These are phyloP conservation scores for Apogon hyalosoma DNA, from an alignment of 2,797 vertebrate genomes.

Conservation along the genomic window DNA sequence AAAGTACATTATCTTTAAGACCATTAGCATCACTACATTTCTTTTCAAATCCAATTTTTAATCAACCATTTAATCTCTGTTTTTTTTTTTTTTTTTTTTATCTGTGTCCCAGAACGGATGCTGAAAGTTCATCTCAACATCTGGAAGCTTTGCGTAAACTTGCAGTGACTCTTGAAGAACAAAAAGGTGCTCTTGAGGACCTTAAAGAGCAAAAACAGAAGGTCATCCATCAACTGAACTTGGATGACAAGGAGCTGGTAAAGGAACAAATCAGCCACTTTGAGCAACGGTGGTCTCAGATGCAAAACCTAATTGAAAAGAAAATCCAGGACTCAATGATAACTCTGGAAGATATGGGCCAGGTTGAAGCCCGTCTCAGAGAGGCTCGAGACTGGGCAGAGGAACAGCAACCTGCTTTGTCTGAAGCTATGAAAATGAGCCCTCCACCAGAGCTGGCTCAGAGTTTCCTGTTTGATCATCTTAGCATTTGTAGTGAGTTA, in stretches of 20 bases:
- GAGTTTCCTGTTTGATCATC: slow-evolving; percentile 93
- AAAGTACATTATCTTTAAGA: too few relatives aligned
- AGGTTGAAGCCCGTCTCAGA: slow-evolving; percentile 87
- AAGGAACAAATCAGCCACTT: slow-evolving; percentile 95
- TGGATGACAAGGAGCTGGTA: slow-evolving; percentile 94
- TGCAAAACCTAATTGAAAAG: slow-evolving; percentile 90
- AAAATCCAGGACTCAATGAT: slow-evolving; percentile 92
- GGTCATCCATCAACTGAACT: slow-evolving; percentile 89
- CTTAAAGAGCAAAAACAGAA: slow-evolving; percentile 94
- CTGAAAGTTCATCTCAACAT: slow-evolving; percentile 92
- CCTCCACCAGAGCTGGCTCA: slow-evolving; percentile 94
- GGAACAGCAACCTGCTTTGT: slow-evolving; percentile 90
- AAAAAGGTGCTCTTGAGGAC: slow-evolving; percentile 89
- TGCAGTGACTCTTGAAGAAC: slow-evolving; percentile 86
- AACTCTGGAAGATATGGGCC: slow-evolving; percentile 90
- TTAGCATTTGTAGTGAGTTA: slow-evolving; percentile 93
- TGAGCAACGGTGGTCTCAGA: slow-evolving; percentile 94
- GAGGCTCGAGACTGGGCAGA: slow-evolving; percentile 96
- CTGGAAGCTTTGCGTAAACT: slow-evolving; percentile 92
- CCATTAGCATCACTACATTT: too few relatives aligned
- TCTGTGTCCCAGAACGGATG: slow-evolving; percentile 88
- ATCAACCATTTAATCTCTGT: too few relatives aligned
- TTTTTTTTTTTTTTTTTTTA: not conserved
- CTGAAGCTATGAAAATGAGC: slow-evolving; percentile 92
- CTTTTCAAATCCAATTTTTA: too few relatives aligned